These are phyloP conservation scores for Pachymerium ferrugineum DNA, from an alignment of 2,888 invertebrate genomes.

Conservation along the genomic window DNA sequence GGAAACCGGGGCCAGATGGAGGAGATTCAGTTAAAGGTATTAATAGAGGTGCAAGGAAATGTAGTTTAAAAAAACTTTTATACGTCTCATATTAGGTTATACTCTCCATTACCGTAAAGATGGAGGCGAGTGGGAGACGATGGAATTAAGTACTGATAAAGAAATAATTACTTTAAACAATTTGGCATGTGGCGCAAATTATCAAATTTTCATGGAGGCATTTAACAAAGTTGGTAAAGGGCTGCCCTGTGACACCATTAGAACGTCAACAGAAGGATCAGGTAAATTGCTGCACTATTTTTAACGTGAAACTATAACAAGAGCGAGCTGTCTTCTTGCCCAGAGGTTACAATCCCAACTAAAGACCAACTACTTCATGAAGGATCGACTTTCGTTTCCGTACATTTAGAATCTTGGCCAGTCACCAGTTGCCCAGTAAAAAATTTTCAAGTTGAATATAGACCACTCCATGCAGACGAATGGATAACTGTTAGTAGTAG, in stretches of 20 bases:
- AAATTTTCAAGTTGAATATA: slow-evolving; percentile 25
- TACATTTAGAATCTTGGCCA: slow-evolving; percentile 27
- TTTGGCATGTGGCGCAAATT: slow-evolving; percentile 17
- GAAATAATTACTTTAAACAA: neutral
- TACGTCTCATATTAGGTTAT: neutral
- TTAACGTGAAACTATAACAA: no score
- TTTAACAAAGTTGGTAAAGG: slow-evolving; percentile 18
- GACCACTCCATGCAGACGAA: neutral
- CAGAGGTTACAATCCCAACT: neutral
- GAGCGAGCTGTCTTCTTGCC: no score
- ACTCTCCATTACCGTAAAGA: slow-evolving; percentile 25
- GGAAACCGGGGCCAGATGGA: slow-evolving; percentile 33
- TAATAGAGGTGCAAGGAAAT: neutral
- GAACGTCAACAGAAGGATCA: slow-evolving; percentile 9
- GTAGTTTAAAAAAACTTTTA: no score
- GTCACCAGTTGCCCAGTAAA: neutral
- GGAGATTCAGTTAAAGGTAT: slow-evolving; percentile 23
- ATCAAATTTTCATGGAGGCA: slow-evolving; percentile 13
- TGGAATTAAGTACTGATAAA: neutral
- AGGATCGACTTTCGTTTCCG: slow-evolving; percentile 19
- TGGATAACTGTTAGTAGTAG: slow-evolving; percentile 20
- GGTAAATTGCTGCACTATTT: neutral
- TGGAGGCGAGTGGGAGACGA: neutral
- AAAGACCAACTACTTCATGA: slow-evolving; percentile 12
- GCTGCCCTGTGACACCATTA: neutral